A percentile compares a stretch with the other conserved stretches of the same genome.
Evolutionary conservation across 2,888 invertebrate species (phyloP).

Genomic region (Arge pagana): DNA sequence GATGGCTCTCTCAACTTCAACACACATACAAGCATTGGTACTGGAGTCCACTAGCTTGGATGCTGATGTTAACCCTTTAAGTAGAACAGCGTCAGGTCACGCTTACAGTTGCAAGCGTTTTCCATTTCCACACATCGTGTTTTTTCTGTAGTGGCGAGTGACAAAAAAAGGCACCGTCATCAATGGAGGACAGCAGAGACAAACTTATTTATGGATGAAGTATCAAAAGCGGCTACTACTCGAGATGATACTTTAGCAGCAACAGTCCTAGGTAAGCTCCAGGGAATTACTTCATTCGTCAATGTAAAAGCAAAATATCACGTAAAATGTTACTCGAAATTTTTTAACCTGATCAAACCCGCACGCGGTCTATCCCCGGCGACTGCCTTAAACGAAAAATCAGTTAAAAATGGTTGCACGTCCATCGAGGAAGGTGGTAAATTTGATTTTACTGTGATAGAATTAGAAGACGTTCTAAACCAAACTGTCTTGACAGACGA

Average conservation of each 20-base stretch:
- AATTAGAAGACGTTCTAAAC: not conserved
- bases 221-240: not conserved
- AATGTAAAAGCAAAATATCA: slow-evolving; percentile 11
- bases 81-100: not conserved
- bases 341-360: not conserved
- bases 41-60: not conserved
- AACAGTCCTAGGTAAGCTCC: slow-evolving; percentile 1
- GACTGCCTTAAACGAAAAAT: not conserved
- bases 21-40: not conserved
- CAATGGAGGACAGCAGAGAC: not conserved
- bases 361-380: slow-evolving; percentile 4
- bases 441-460: slow-evolving; percentile 1
- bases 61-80: not conserved
- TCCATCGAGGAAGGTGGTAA: slow-evolving; percentile 1
- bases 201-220: not conserved
- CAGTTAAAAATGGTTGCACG: not conserved
- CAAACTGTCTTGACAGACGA: not conserved
- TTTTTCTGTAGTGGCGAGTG: not conserved
- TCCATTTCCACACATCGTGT: not conserved
- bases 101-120: not conserved
- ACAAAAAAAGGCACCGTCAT: not conserved
- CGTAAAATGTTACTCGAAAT: not conserved
- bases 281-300: slow-evolving; percentile 8
- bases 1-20: slow-evolving; percentile 5
- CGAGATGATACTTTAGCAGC: slow-evolving; percentile 1